A percentile compares a stretch with the other conserved stretches of the same genome.
phyloP scores from a whole-genome alignment of 2,113 vertebrate genomes.

The Sebastes fasciatus region DNA sequence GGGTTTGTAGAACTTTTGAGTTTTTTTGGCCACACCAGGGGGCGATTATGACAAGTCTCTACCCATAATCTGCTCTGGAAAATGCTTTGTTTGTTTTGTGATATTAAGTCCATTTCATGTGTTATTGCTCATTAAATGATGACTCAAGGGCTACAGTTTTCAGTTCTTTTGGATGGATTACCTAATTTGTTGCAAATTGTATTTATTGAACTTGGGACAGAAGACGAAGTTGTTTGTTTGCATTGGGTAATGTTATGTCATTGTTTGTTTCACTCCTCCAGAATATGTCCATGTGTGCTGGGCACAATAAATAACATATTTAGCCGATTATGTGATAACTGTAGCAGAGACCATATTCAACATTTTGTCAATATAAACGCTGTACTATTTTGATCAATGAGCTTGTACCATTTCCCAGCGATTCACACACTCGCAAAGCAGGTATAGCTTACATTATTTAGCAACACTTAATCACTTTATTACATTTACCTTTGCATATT shows the following conservation, averaged over 20 bases:
- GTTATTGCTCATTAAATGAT: neutral
- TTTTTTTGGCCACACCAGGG: slow-evolving; percentile 37
- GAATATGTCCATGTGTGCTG: no score
- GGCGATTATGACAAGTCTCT: slow-evolving; percentile 1
- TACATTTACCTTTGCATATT: slow-evolving; percentile 6
- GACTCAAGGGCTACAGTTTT: neutral
- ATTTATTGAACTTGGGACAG: no score
- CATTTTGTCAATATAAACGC: neutral
- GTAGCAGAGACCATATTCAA: neutral
- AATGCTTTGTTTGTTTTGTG: neutral
- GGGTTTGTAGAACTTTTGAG: slow-evolving; percentile 33
- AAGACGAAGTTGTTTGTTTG: neutral
- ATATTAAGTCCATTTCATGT: neutral
- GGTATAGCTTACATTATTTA: slow-evolving; percentile 9
- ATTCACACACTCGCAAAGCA: neutral
- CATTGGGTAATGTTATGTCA: neutral
- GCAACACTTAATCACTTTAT: neutral
- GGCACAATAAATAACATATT: no score
- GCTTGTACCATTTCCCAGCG: neutral
- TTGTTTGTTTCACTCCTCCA: neutral
- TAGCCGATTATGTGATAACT: no score
- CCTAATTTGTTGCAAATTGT: neutral
- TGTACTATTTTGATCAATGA: neutral
- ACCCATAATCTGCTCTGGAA: slow-evolving; percentile 8
- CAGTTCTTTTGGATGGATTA: neutral